Percentiles rank a stretch among this genome's conserved stretches.
Conservation (phyloP, 2,888 invertebrate genomes). For the Ennomos fuscantarius region DNA sequence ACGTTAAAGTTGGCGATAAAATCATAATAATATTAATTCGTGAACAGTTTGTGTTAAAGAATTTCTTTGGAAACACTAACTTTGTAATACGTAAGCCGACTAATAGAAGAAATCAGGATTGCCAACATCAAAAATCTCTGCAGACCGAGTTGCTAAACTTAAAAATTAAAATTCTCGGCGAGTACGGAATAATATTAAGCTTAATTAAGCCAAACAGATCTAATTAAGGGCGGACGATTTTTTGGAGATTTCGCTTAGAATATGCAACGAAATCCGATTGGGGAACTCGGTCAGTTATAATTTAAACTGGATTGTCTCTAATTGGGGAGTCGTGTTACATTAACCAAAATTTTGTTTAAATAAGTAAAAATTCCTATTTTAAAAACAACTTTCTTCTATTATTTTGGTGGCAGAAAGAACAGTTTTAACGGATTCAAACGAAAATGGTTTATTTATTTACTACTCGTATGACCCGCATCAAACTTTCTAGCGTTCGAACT, state of each 20-base stretch:
- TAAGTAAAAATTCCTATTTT: too few relatives aligned
- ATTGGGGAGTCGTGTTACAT: conserved; percentile 6
- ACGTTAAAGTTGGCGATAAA: too few relatives aligned
- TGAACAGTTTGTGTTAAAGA: too few relatives aligned
- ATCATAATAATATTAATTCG: too few relatives aligned
- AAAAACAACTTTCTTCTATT: too few relatives aligned
- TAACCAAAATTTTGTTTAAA: neutral
- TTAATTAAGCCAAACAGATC: conserved; percentile 65
- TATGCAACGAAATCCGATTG: conserved; percentile 49
- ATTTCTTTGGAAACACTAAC: too few relatives aligned
- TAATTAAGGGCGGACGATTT: conserved; percentile 58
- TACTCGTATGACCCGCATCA: too few relatives aligned
- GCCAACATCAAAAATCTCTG: conserved; percentile 30
- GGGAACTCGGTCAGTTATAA: conserved; percentile 39
- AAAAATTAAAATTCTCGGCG: conserved; percentile 58
- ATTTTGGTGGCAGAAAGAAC: too few relatives aligned
- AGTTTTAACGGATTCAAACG: too few relatives aligned
- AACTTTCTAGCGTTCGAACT: conserved; percentile 10
- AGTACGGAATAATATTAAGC: conserved; percentile 45
- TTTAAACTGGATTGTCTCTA: conserved; percentile 20
- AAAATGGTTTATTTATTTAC: too few relatives aligned
- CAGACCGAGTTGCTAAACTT: conserved; percentile 27
- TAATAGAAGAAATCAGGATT: conserved; percentile 8
- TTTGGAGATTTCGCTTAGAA: conserved; percentile 47
- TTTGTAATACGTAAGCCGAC: too few relatives aligned